These are phyloP conservation scores for Unio delphinus DNA, from an alignment of 2,888 invertebrate species.

Conservation along the genomic window DNA sequence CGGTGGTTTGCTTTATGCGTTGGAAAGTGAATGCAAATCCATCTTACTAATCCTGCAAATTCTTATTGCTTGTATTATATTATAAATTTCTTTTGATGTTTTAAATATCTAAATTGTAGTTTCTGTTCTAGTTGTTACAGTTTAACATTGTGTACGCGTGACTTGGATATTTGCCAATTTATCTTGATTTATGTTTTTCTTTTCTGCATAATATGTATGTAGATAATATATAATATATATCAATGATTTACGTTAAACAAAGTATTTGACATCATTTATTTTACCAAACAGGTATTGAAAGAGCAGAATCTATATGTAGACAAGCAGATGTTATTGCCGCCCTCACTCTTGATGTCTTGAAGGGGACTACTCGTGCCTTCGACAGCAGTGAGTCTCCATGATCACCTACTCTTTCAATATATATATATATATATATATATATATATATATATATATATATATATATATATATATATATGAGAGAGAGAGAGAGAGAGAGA, in stretches of 20 bases:
- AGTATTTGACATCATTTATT: conserved; percentile 1
- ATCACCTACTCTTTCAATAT: too few species aligned
- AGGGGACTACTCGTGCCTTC: conserved; percentile 79
- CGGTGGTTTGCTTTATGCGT: too few species aligned
- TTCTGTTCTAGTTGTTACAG: too few species aligned
- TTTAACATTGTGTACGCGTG: background rate
- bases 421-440: too few species aligned
- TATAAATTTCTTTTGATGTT: too few species aligned
- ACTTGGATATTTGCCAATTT: background rate
- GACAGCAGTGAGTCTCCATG: conserved; percentile 73
- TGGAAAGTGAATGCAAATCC: too few species aligned
- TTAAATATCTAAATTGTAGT: too few species aligned
- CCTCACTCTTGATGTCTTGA: conserved; percentile 78
- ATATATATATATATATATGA: too few species aligned
- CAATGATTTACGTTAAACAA: background rate
- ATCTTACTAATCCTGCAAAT: too few species aligned
- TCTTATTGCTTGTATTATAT: too few species aligned
- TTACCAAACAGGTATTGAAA: conserved; percentile 74
- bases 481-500: too few species aligned
- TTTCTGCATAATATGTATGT: background rate
- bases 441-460: too few species aligned
- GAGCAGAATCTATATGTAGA: conserved; percentile 76
- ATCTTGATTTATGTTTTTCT: background rate
- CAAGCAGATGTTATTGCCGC: conserved; percentile 80
- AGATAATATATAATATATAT: background rate